Conservation (phyloP, 2,888 invertebrate species). For the Myopa testacea region DNA sequence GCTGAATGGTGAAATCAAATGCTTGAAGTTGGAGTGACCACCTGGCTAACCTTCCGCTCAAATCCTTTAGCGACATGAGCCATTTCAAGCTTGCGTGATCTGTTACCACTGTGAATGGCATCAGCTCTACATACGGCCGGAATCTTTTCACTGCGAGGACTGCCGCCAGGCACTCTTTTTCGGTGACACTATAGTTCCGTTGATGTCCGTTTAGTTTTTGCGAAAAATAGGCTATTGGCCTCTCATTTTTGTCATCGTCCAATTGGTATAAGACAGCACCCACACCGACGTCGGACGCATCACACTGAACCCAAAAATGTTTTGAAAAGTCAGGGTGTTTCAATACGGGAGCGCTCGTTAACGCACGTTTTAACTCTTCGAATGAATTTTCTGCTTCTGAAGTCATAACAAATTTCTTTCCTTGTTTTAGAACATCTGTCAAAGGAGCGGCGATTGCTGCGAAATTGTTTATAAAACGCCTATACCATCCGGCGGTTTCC, state of each 20-base stretch:
- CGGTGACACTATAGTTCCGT: no score
- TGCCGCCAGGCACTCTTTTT: no score
- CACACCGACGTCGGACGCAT: no score
- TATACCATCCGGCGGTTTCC: slow-evolving; percentile 18
- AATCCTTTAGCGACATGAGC: slow-evolving; percentile 9
- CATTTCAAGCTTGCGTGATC: slow-evolving; percentile 15
- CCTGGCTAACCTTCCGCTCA: slow-evolving; percentile 3
- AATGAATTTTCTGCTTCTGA: not conserved
- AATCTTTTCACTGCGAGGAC: no score
- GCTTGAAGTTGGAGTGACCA: not conserved
- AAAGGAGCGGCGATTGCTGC: slow-evolving; percentile 1
- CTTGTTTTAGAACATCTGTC: slow-evolving; percentile 11
- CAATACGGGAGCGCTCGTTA: not conserved
- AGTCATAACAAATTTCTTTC: slow-evolving; percentile 14
- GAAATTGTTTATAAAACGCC: slow-evolving; percentile 16
- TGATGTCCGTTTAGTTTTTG: no score
- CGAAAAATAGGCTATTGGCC: no score
- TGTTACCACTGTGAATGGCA: not conserved
- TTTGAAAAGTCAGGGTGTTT: not conserved
- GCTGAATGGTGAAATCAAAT: not conserved
- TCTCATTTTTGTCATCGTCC: no score
- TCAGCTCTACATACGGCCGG: no score
- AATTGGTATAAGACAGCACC: no score
- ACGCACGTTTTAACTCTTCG: not conserved
- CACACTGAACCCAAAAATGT: not conserved